Evolutionary conservation across 2,113 vertebrate genomes (phyloP).

Genomic region (Vireo altiloquus): DNA sequence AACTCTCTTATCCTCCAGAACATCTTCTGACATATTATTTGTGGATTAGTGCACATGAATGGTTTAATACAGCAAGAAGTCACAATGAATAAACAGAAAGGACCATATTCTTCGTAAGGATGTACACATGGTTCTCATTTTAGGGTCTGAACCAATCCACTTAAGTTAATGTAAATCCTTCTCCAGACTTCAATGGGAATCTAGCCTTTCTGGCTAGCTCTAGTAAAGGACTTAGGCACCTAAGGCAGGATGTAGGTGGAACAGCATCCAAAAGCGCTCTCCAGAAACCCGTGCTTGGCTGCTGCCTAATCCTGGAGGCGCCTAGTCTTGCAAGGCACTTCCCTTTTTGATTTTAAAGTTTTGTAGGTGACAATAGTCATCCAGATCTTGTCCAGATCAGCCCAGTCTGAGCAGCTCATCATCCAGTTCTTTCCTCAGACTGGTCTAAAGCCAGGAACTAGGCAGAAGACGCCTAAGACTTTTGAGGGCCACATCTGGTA

Average conservation of each 20-base stretch:
- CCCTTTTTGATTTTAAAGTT: conserved; percentile 34
- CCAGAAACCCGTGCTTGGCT: conserved; percentile 34
- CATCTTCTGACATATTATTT: not conserved
- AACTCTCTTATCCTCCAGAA: not conserved
- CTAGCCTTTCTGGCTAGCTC: conserved; percentile 40
- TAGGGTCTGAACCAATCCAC: conserved; percentile 22
- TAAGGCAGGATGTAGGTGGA: conserved; percentile 60
- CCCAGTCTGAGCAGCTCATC: conserved; percentile 38
- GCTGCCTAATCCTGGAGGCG: conserved; percentile 62
- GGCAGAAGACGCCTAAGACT: not conserved
- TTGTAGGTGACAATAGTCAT: conserved; percentile 48
- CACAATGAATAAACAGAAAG: conserved; percentile 28
- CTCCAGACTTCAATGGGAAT: conserved; percentile 45
- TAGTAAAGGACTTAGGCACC: conserved; percentile 48
- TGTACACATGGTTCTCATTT: conserved; percentile 65
- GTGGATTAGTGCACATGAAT: not conserved
- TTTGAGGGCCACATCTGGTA: conserved; percentile 35
- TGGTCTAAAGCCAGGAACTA: conserved; percentile 25
- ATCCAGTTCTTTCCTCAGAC: not conserved
- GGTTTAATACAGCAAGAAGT: not conserved
- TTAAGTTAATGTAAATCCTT: conserved; percentile 49
- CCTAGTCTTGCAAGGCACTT: conserved; percentile 42
- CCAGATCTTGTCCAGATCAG: conserved; percentile 28
- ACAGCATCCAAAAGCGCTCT: conserved; percentile 35
- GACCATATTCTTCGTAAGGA: conserved; percentile 8